Conservation (phyloP, 1,140 invertebrate species). For the Hydropsyche tenuis region DNA sequence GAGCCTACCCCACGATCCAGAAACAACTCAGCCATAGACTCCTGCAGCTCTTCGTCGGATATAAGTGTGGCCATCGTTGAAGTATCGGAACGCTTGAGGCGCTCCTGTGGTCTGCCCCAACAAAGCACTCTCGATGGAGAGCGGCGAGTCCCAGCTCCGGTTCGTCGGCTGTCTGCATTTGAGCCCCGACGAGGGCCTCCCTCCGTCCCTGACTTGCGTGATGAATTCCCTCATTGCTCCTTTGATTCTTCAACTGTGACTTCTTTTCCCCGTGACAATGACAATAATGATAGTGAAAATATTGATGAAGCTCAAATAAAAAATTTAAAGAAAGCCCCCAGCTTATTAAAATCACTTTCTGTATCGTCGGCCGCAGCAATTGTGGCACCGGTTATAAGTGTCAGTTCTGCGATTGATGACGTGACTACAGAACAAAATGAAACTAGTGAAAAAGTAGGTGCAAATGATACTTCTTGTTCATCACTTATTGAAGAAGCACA, state of each 20-base stretch:
- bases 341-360: constrained; percentile 54
- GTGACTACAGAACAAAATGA: constrained; percentile 51
- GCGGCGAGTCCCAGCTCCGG: constrained; percentile 58
- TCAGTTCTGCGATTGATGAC: constrained; percentile 73
- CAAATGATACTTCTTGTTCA: constrained; percentile 39
- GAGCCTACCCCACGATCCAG: constrained; percentile 51
- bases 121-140: constrained; percentile 68
- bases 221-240: constrained; percentile 46
- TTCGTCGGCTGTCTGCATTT: constrained; percentile 58
- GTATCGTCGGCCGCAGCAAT: constrained; percentile 52
- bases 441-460: constrained; percentile 11
- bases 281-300: constrained; percentile 46
- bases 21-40: constrained; percentile 60
- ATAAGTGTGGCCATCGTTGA: constrained; percentile 68
- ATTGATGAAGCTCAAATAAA: constrained; percentile 46
- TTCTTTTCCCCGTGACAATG: constrained; percentile 54
- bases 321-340: constrained; percentile 55
- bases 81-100: constrained; percentile 65
- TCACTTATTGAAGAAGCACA: constrained; percentile 49
- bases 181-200: constrained; percentile 59
- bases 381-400: constrained; percentile 72
- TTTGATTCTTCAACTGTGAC: constrained; percentile 49
- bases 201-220: constrained; percentile 52
- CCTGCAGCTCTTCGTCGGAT: constrained; percentile 73
- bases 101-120: constrained; percentile 65